A percentile compares a stretch with the other conserved stretches of the same genome.
Conservation (phyloP, 2,888 invertebrate genomes). For the Mactromeris polynyma region DNA sequence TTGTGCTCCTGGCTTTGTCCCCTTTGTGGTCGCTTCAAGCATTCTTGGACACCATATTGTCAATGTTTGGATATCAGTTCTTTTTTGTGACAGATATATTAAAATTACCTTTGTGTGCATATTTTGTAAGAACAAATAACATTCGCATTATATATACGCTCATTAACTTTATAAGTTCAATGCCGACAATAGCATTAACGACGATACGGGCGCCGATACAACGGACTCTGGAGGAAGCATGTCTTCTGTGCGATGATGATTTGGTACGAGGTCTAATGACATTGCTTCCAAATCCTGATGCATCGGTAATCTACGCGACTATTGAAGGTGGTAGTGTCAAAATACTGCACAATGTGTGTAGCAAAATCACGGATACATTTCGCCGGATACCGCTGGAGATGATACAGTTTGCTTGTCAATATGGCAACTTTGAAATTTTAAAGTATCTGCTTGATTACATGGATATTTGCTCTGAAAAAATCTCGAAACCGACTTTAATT, state of each 20-base stretch:
- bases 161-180: constrained; percentile 3
- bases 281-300: not conserved
- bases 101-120: constrained; percentile 4
- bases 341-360: constrained; percentile 18
- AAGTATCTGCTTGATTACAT: constrained; percentile 22
- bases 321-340: constrained; percentile 31
- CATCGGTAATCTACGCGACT: constrained; percentile 10
- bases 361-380: not conserved
- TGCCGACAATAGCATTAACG: not conserved
- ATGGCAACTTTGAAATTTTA: constrained; percentile 31
- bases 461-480: not conserved
- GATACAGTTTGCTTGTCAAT: constrained; percentile 33
- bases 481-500: constrained; percentile 9
- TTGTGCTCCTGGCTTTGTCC: constrained; percentile 31
- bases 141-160: not conserved
- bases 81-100: constrained; percentile 46
- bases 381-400: constrained; percentile 22
- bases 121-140: constrained; percentile 35
- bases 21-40: constrained; percentile 42
- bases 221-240: constrained; percentile 36
- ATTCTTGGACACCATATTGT: constrained; percentile 43
- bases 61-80: constrained; percentile 43
- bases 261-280: constrained; percentile 2
- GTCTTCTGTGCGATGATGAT: not conserved
- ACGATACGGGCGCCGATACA: constrained; percentile 12